phyloP scores from a whole-genome alignment of 2,113 vertebrate species.

The Callionymus lyra region DNA sequence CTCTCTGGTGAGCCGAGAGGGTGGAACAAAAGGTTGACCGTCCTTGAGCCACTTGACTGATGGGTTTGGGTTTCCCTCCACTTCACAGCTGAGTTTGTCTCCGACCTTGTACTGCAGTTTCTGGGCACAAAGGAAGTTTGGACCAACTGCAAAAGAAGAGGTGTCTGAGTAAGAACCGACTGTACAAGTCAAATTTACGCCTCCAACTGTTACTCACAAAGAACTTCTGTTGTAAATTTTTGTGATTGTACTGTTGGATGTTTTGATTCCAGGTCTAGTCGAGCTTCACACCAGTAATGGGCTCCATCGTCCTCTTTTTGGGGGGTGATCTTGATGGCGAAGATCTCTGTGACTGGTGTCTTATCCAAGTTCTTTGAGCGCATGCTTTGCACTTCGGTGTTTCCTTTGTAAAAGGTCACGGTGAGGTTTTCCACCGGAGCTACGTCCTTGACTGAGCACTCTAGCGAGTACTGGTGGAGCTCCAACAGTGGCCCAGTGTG shows the following conservation, averaged over 20 bases:
- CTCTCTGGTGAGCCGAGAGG: constrained; percentile 15
- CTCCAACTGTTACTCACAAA: constrained; percentile 40
- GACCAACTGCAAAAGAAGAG: constrained; percentile 19
- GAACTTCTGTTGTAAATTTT: constrained; percentile 14
- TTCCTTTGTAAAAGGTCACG: constrained; percentile 39
- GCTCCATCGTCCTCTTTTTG: constrained; percentile 30
- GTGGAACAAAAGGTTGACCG: constrained; percentile 18
- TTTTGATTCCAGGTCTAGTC: constrained; percentile 39
- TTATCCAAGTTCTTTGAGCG: not conserved
- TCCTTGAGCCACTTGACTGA: constrained; percentile 38
- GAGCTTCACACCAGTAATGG: constrained; percentile 47
- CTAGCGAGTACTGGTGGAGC: constrained; percentile 24
- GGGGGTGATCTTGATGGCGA: constrained; percentile 20
- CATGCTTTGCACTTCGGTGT: not conserved
- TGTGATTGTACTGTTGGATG: constrained; percentile 27
- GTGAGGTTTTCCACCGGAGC: constrained; percentile 43
- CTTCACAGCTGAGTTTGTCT: constrained; percentile 26
- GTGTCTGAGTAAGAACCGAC: not conserved
- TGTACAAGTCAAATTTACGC: not conserved
- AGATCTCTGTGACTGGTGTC: constrained; percentile 30
- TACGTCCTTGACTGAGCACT: constrained; percentile 39
- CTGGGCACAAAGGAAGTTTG: constrained; percentile 19
- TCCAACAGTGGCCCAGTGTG: constrained; percentile 29
- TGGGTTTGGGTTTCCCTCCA: constrained; percentile 39
- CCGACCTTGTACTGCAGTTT: constrained; percentile 30